Percentiles rank a stretch among this genome's conserved stretches.
Conservation (phyloP, 2,797 vertebrate genomes). For the Megaceryle alcyon region DNA sequence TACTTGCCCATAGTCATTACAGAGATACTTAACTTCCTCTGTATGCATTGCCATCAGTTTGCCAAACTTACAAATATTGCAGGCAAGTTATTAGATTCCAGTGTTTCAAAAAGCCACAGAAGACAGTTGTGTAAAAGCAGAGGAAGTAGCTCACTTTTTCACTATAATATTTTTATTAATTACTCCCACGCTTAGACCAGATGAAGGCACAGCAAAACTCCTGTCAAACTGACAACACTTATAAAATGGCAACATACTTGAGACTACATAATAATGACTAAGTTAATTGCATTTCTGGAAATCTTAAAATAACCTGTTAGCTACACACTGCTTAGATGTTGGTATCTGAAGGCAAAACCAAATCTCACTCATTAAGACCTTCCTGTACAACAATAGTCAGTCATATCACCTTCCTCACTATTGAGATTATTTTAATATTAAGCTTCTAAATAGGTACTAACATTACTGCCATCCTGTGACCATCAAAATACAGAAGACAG, state of each 20-base stretch:
- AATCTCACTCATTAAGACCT: not conserved
- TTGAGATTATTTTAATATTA: not conserved
- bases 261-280: not conserved
- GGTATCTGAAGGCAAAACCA: not conserved
- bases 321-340: not conserved
- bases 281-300: not conserved
- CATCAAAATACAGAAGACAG: not conserved
- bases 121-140: not conserved
- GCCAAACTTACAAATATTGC: not conserved
- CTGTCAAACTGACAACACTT: not conserved
- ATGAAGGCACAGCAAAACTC: not conserved
- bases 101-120: not conserved
- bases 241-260: not conserved
- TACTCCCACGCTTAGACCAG: not conserved
- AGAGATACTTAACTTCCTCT: not conserved
- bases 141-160: not conserved
- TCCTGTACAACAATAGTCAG: not conserved
- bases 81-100: not conserved
- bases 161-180: not conserved
- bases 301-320: not conserved
- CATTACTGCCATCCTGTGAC: not conserved
- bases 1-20: not conserved
- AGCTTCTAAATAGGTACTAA: not conserved
- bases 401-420: not conserved
- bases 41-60: not conserved